These are phyloP conservation scores for Atta texana DNA, from an alignment of 1,140 invertebrate species.

Conservation along the genomic window DNA sequence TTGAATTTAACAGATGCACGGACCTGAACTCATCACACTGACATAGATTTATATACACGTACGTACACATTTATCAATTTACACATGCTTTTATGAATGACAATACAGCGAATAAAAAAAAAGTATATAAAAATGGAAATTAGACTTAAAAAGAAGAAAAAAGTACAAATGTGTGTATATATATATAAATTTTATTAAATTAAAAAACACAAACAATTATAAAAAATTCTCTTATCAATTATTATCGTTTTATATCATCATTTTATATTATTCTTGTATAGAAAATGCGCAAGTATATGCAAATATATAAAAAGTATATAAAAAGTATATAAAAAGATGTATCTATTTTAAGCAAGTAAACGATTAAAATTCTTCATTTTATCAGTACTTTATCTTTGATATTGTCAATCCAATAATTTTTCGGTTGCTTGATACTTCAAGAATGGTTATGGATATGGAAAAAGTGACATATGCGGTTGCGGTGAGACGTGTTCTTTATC, in stretches of 20 bases:
- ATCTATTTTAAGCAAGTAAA: not conserved
- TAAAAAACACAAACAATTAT: not conserved
- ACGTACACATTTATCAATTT: not conserved
- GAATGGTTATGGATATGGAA: not conserved
- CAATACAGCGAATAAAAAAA: not conserved
- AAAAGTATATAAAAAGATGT: not conserved
- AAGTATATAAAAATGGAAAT: not conserved
- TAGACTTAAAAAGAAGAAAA: not conserved
- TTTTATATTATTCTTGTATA: too few relatives aligned
- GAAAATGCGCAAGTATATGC: too few relatives aligned
- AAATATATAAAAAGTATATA: too few relatives aligned
- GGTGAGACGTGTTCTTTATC: not conserved
- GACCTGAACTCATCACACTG: not conserved
- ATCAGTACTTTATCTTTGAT: not conserved
- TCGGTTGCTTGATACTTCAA: not conserved
- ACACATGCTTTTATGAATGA: not conserved
- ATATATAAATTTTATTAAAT: not conserved
- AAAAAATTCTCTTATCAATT: not conserved
- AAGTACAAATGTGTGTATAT: not conserved
- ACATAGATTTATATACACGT: not conserved
- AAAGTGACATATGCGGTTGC: not conserved
- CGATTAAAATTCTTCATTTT: not conserved
- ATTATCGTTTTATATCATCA: too few relatives aligned
- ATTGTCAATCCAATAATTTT: not conserved
- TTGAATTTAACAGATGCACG: not conserved